Conservation (phyloP, 2,797 vertebrate species). For the Micrastur ruficollis region DNA sequence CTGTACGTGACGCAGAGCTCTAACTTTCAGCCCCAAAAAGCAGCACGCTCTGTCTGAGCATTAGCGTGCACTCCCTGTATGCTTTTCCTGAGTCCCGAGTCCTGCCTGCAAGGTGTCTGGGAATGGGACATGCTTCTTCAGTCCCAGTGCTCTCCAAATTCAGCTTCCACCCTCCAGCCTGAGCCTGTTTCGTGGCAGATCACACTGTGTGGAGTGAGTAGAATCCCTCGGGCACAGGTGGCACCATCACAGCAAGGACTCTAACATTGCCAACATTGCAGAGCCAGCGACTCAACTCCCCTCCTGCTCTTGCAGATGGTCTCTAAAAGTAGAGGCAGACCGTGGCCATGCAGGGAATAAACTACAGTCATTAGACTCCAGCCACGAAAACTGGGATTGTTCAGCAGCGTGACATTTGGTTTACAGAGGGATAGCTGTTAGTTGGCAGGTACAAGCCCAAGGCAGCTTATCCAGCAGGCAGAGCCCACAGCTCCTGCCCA, state of each 20-base stretch:
- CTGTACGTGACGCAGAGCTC: accelerated
- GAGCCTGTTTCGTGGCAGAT: neutral
- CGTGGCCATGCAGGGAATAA: constrained; percentile 5
- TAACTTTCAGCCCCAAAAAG: neutral
- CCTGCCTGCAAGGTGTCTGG: neutral
- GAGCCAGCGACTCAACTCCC: neutral
- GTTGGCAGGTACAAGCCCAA: neutral
- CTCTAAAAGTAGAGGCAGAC: neutral
- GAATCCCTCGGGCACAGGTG: neutral
- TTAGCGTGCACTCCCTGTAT: neutral
- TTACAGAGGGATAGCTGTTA: neutral
- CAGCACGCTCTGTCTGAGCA: accelerated
- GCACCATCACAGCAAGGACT: neutral
- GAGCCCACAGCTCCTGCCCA: neutral
- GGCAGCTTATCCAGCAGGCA: neutral
- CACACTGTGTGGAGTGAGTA: accelerated
- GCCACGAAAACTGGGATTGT: neutral
- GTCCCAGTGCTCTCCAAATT: neutral
- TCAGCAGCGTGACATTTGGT: neutral
- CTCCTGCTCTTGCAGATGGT: neutral
- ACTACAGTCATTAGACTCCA: constrained; percentile 41
- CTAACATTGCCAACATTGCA: accelerated
- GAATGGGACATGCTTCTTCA: neutral
- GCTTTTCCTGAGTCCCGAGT: neutral
- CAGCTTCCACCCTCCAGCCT: neutral